These are phyloP conservation scores for Pseudorasbora parva DNA, from an alignment of 2,113 vertebrate species.

Conservation along the genomic window DNA sequence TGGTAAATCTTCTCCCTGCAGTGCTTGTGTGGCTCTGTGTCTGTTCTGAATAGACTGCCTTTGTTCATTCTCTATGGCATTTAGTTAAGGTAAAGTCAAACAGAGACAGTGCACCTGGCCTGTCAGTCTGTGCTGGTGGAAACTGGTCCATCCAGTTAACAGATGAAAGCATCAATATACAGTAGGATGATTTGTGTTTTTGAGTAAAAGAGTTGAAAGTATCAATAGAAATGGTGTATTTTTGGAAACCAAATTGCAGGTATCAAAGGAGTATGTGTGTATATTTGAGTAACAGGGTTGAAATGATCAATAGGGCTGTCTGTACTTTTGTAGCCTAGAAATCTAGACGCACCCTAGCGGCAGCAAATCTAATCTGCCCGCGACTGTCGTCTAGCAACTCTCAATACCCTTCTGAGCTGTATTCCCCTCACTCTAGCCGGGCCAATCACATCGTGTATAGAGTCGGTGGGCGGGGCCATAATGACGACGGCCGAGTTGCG, in stretches of 20 bases:
- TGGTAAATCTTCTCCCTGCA: background rate
- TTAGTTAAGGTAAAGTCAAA: slow-evolving; percentile 8
- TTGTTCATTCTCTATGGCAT: slow-evolving; percentile 34
- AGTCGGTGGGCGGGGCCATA: too few species aligned
- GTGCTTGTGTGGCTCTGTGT: background rate
- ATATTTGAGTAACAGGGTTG: background rate
- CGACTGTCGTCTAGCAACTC: too few species aligned
- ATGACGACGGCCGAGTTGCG: too few species aligned
- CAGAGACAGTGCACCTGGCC: slow-evolving; percentile 40
- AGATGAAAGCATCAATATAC: too few species aligned
- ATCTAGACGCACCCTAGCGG: too few species aligned
- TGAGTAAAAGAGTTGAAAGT: background rate
- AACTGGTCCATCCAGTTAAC: slow-evolving; percentile 32
- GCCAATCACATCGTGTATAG: too few species aligned
- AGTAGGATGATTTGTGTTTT: background rate
- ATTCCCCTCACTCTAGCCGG: too few species aligned
- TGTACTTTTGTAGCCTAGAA: too few species aligned
- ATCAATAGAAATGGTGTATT: background rate
- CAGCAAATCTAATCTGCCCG: too few species aligned
- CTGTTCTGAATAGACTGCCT: slow-evolving; percentile 29
- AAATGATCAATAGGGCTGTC: background rate
- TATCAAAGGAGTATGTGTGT: background rate
- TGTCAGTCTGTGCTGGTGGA: slow-evolving; percentile 28
- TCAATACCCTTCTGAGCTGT: too few species aligned
- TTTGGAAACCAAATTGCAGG: background rate